phyloP scores from a whole-genome alignment of 2,888 invertebrate species.

The Tetragonisca angustula region DNA sequence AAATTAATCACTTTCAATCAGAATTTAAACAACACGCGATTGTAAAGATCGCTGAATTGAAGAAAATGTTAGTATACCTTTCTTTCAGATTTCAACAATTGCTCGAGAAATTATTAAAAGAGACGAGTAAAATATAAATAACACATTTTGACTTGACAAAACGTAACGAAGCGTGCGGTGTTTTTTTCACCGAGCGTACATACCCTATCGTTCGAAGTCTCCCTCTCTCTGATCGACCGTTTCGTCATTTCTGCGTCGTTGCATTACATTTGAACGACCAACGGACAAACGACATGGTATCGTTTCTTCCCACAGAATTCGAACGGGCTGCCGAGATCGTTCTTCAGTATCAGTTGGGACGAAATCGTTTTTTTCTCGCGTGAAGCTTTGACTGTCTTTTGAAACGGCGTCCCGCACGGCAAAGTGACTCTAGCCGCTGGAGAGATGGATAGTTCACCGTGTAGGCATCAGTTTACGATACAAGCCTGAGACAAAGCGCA shows the following conservation, averaged over 20 bases:
- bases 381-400: conserved; percentile 36
- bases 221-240: neutral
- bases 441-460: conserved; percentile 41
- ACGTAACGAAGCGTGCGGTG: no score
- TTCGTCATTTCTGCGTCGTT: neutral
- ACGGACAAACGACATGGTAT: neutral
- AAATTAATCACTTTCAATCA: neutral
- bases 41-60: neutral
- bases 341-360: no score
- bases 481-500: conserved; percentile 23
- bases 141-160: neutral
- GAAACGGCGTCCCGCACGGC: conserved; percentile 28
- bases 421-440: conserved; percentile 47
- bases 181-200: neutral
- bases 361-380: neutral
- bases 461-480: conserved; percentile 34
- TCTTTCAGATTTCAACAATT: neutral
- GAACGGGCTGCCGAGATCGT: no score
- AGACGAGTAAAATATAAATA: neutral
- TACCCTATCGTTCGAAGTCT: neutral
- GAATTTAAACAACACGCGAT: neutral
- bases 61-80: neutral
- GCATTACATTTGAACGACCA: neutral
- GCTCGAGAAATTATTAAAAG: neutral
- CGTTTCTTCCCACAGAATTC: no score